A percentile compares a stretch with the other conserved stretches of the same genome.
phyloP scores from a whole-genome alignment of 2,888 invertebrate species.

The Ectemnius continuus region DNA sequence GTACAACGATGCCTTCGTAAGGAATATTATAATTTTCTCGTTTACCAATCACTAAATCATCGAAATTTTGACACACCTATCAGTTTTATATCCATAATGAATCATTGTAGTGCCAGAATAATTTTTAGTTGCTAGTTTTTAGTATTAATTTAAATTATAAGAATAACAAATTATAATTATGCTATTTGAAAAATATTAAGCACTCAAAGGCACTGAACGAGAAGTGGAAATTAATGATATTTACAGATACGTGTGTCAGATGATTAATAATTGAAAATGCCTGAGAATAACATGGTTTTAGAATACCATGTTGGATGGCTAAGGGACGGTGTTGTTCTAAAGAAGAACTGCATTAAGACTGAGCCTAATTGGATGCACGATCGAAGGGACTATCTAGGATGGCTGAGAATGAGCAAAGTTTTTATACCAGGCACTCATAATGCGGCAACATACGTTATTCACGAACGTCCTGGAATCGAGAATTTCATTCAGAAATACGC shows the following conservation, averaged over 20 bases:
- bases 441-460: constrained; percentile 81
- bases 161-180: no score
- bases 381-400: constrained; percentile 76
- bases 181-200: no score
- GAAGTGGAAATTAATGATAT: neutral
- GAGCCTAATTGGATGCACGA: constrained; percentile 82
- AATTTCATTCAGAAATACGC: constrained; percentile 79
- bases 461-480: constrained; percentile 50
- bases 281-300: constrained; percentile 28
- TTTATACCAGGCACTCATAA: constrained; percentile 87
- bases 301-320: constrained; percentile 66
- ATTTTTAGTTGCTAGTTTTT: no score
- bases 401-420: constrained; percentile 79
- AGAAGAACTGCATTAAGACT: constrained; percentile 79
- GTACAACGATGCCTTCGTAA: constrained; percentile 63
- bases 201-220: no score
- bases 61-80: no score
- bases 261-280: neutral
- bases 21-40: constrained; percentile 23
- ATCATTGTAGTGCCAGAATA: no score
- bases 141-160: no score
- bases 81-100: no score
- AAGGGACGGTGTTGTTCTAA: constrained; percentile 70
- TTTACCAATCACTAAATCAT: neutral
- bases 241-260: neutral